Base-by-base conservation (phyloP, 1,140 invertebrate species). In the Myzus persicae region DNA sequence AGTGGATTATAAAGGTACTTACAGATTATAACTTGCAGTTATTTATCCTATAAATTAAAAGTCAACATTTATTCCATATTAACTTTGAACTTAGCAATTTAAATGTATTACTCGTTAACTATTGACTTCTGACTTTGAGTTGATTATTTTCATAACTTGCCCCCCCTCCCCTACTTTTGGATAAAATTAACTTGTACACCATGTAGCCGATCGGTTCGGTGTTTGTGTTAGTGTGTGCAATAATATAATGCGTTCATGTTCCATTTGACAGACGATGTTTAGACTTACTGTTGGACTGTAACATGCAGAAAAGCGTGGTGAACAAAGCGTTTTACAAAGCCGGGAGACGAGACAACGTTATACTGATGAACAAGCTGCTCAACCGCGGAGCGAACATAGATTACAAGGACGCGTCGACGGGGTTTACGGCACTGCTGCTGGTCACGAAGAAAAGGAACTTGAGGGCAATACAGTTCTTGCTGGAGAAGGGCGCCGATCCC, bases 341-440 rank as follows among this genome's bases (percentile, higher is more conserved):
- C 24, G 76, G 9, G 9, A 6, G 11, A 7, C 44, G 40, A 22
- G 36, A 51, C n/a, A 92, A 85, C 24, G 85, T 36, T 11, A 48
- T 92, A 26, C 20, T 85, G 11, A 92, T 85, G 91, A 92, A 92
- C 46, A 92, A 85, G 76, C n/a, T 92, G 46, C 36, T 92, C 7
- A 92, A 92, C 36, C 91, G 91, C 36, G 81, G 81, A 31, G 91
- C 91, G 1, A 36, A 92, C 36, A 82, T 92, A 9, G 46, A 92
- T 6, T 51, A 84, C 9, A 51, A 48, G 20, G 91, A 84, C 36
- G 24, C 40, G 31, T 26, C 22, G 22, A 84, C 81, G 20, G 91
- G 81, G 5, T 40, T 26, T 31, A 85, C 91, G 31, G 76, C 76
- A 2, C 36, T 92, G 18, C 24, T 92, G 36, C 9, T 31, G 46